Percentiles rank a stretch among this genome's conserved stretches.
phyloP scores from a whole-genome alignment of 2,888 invertebrate genomes.

The Pterostichus niger region DNA sequence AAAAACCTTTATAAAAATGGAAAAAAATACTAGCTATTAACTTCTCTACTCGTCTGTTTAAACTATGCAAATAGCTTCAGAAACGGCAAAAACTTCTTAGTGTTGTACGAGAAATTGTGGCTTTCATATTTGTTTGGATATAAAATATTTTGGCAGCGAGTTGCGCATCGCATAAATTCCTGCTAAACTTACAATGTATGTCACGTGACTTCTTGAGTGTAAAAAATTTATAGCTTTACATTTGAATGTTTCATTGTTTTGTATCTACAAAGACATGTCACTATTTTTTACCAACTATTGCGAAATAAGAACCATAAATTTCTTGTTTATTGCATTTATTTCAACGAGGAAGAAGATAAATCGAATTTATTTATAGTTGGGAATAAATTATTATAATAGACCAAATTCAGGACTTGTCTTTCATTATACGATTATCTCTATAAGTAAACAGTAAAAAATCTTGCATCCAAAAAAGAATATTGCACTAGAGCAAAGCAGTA shows the following conservation, averaged over 20 bases:
- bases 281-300: constrained; percentile 6
- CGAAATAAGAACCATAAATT: neutral
- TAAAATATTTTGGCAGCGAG: constrained; percentile 49
- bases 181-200: constrained; percentile 43
- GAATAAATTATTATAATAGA: too few species aligned
- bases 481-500: too few species aligned
- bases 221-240: constrained; percentile 52
- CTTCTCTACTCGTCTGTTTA: constrained; percentile 14
- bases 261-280: constrained; percentile 5
- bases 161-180: constrained; percentile 44
- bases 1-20: constrained; percentile 34
- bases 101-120: neutral
- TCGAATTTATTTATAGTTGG: too few species aligned
- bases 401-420: too few species aligned
- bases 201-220: constrained; percentile 51
- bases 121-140: constrained; percentile 37
- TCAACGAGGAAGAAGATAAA: too few species aligned
- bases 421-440: too few species aligned
- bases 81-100: constrained; percentile 22
- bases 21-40: constrained; percentile 20
- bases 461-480: too few species aligned
- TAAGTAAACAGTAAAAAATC: too few species aligned
- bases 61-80: constrained; percentile 38
- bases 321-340: too few species aligned
- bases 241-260: constrained; percentile 55